A percentile compares a stretch with the other conserved stretches of the same genome.
phyloP scores from a whole-genome alignment of 2,113 vertebrate genomes.

The Raja brachyura region DNA sequence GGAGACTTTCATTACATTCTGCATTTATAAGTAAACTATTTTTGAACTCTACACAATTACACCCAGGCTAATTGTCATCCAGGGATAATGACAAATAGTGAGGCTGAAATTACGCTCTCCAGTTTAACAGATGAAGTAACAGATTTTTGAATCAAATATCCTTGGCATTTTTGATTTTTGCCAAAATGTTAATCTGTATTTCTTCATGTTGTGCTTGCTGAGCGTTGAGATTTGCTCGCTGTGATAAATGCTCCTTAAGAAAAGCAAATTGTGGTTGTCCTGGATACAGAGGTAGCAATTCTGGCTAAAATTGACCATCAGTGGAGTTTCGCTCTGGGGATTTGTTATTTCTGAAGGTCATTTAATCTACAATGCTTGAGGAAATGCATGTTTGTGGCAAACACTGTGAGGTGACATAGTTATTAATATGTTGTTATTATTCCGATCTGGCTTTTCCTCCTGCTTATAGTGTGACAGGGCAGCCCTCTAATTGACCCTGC shows the following conservation, averaged over 20 bases:
- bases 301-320: background rate
- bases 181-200: background rate
- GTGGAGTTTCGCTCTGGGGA: background rate
- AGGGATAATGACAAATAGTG: background rate
- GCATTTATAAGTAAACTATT: background rate
- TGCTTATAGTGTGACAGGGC: too few relatives aligned
- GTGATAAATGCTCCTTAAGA: constrained; percentile 4
- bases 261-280: background rate
- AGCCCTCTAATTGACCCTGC: background rate
- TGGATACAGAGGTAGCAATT: background rate
- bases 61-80: background rate
- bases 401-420: background rate
- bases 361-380: background rate
- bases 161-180: constrained; percentile 1
- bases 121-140: background rate
- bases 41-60: background rate
- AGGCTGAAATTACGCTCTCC: background rate
- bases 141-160: background rate
- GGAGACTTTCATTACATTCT: background rate
- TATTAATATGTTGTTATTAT: background rate
- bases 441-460: background rate
- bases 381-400: constrained; percentile 31
- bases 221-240: constrained; percentile 7
- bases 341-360: background rate
- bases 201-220: background rate